These are phyloP conservation scores for Schrankia costaestrigalis DNA, from an alignment of 2,888 invertebrate genomes.

Conservation along the genomic window DNA sequence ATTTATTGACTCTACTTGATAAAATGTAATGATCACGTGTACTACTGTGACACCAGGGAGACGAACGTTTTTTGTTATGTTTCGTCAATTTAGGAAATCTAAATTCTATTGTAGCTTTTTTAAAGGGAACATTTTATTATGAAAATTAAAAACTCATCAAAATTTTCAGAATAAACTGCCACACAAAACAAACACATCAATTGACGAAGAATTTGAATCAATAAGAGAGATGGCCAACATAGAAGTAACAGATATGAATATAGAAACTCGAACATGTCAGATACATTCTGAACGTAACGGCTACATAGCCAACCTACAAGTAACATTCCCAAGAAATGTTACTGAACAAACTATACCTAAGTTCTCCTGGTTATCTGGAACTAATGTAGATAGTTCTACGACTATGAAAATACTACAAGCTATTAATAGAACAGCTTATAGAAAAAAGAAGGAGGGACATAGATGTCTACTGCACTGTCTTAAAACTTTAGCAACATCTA, in stretches of 20 bases:
- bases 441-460: conserved; percentile 90
- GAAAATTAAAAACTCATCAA: too few species aligned
- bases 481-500: conserved; percentile 70
- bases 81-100: too few species aligned
- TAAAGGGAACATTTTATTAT: too few species aligned
- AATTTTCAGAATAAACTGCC: conserved; percentile 60
- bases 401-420: conserved; percentile 89
- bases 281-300: conserved; percentile 79
- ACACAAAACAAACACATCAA: conserved; percentile 57
- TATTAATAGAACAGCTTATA: conserved; percentile 89
- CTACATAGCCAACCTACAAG: conserved; percentile 77
- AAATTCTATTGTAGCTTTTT: too few species aligned
- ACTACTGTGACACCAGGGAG: too few species aligned
- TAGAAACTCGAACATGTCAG: conserved; percentile 79
- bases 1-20: too few species aligned
- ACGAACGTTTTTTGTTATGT: too few species aligned
- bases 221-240: conserved; percentile 76
- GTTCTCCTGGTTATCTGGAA: conserved; percentile 74
- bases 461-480: conserved; percentile 94
- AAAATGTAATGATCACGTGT: too few species aligned
- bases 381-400: conserved; percentile 85
- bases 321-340: conserved; percentile 81
- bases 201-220: conserved; percentile 76
- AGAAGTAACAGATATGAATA: conserved; percentile 80
- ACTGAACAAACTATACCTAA: conserved; percentile 72